Evolutionary conservation across 2,888 invertebrate genomes (phyloP).

Genomic region (Pterostichus madidus): DNA sequence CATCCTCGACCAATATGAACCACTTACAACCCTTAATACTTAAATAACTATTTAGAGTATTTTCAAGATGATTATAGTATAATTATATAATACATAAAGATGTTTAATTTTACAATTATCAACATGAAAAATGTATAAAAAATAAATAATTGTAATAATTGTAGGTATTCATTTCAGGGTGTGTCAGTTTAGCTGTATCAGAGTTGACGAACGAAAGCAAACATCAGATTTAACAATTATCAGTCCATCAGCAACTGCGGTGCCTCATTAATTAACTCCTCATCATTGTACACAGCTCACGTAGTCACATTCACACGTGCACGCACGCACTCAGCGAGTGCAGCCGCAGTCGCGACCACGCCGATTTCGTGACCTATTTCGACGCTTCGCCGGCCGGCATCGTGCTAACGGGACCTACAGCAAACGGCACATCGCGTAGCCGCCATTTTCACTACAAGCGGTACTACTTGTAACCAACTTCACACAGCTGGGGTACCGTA

Average conservation of each 20-base stretch:
- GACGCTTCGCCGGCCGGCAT: conserved; percentile 5
- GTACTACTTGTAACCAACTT: conserved; percentile 21
- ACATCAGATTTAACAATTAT: conserved; percentile 16
- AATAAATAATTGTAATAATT: too few species aligned
- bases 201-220: not conserved
- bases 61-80: too few species aligned
- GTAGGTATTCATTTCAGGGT: too few species aligned
- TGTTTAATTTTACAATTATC: too few species aligned
- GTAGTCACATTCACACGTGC: conserved; percentile 10
- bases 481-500: conserved; percentile 6
- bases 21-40: too few species aligned
- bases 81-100: too few species aligned
- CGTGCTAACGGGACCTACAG: conserved; percentile 12
- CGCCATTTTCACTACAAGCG: not conserved
- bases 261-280: conserved; percentile 15
- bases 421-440: conserved; percentile 26
- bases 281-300: conserved; percentile 12
- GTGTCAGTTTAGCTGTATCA: not conserved
- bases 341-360: not conserved
- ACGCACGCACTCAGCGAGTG: not conserved
- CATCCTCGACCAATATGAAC: too few species aligned
- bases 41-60: too few species aligned
- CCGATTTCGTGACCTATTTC: conserved; percentile 32
- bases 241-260: conserved; percentile 1
- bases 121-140: too few species aligned